phyloP scores from a whole-genome alignment of 2,113 vertebrate genomes.

The Rissa tridactyla region DNA sequence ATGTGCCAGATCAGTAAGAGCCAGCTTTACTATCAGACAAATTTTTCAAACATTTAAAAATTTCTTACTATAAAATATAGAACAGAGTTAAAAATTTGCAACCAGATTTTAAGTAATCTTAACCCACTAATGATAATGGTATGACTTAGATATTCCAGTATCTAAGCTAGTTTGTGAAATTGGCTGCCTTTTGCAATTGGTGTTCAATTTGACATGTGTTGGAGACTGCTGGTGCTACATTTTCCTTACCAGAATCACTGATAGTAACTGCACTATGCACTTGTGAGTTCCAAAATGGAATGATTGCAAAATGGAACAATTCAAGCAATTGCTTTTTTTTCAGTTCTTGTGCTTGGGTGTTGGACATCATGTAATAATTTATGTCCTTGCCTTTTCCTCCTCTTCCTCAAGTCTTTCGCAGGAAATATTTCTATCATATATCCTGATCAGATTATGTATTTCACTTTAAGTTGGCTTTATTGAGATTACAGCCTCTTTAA shows the following conservation, averaged over 20 bases:
- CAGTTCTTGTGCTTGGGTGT: background rate
- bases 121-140: background rate
- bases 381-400: background rate
- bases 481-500: background rate
- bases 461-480: background rate
- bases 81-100: background rate
- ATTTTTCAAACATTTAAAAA: background rate
- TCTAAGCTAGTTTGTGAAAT: background rate
- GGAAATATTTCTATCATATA: background rate
- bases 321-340: background rate
- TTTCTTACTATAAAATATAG: background rate
- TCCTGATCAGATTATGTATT: background rate
- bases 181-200: background rate
- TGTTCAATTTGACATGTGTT: background rate
- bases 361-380: background rate
- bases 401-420: background rate
- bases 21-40: background rate
- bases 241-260: background rate
- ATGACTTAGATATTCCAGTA: background rate
- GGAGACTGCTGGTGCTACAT: background rate
- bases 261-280: background rate
- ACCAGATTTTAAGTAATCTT: background rate
- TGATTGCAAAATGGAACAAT: background rate
- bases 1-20: rapidly evolving
- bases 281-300: background rate